Base-by-base conservation (phyloP, 2,797 vertebrate genomes). In the Myotis vivesi region DNA sequence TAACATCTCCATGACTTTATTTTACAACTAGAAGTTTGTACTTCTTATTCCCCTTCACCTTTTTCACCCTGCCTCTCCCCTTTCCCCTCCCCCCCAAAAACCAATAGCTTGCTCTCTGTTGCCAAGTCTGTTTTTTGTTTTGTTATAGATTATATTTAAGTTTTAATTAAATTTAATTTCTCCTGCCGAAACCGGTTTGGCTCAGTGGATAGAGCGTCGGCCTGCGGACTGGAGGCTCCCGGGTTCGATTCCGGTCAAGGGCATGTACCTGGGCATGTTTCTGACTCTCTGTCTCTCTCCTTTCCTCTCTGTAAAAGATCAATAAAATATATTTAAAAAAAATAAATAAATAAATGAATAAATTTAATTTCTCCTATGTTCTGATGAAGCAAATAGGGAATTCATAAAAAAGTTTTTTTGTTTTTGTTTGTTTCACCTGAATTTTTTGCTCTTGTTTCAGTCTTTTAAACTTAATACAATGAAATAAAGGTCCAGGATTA, bases 401-500 rank as follows among this genome's bases (percentile, higher is more conserved):
- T 76, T 46, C 30, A 1, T 53, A 72, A 66, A 87, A 85, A 30
- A 3, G 1, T 20, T 53, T 53, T 7, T 53, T 53, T 5, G 30
- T 64, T 7, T n/a, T n/a, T 64, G 25, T 23, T 49, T 9, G 25
- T 79, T 66, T 83, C 62, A 53, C 71, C 16, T 66, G 12, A 33
- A 13, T 1, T 20, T 92, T 85, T 89, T 89, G 23, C 33, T 92
- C 3, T 85, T 93, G 11, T 93, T 94, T 93, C 19, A 73, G 3
- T 68, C 72, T 51, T 73, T 87, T 76, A 81, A 75, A 6, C 3
- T 87, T 82, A 87, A 51, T 38, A 28, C 9, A 38, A 64, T 87
- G 75, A 94, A 95, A 95, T 92, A 75, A 64, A 69, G 79, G 38
- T 51, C 33, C 33, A 82, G 51, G 41, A 62, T 91, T 49, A 82